Base-by-base conservation (phyloP, 1,140 invertebrate genomes). In the Leptopilina clavipes region DNA sequence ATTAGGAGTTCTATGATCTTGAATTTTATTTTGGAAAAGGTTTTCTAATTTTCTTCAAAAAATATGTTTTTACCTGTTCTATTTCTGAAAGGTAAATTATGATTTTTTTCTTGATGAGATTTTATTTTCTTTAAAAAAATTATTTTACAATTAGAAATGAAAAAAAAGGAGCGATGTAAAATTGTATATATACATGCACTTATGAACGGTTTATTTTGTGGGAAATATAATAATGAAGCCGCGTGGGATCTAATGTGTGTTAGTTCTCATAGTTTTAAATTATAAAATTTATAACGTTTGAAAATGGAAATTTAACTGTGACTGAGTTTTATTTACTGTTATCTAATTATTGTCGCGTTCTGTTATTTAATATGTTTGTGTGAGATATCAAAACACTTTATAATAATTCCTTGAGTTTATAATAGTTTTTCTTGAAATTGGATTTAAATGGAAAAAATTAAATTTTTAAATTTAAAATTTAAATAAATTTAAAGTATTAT, bases 261-360 rank as follows among this genome's bases (percentile, higher is more conserved):
- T n/a, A 65, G 14, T 65, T 65, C 59, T 14, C 59, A 65, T 65
- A 11, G 11, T 14, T 37, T 65, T 65, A 37, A 8, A 65, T 65
- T 31, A 65, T 65, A 65, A 65, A 65, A 65, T 65, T 25, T n/a
- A 65, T 65, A 31, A 31, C 22, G 25, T 65, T 65, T 65, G 59
- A 59, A 25, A 59, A 59, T 59, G 22, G 22, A 31, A 59, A 59
- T 59, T 59, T 59, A 12, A 59, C 56, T 25, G 11, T 22, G 11
- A 31, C 56, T 19, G 10, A 22, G 22, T 31, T 31, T 14, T 37
- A 22, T 65, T 65, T 65, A 65, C 22, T 65, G 59, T 65, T 31
- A 65, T 65, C 25, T 65, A 65, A 37, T 37, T 65, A 14, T 31
- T 31, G 11, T 54, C 48, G 25, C 25, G 14, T 52, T 2, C n/a